Conservation (phyloP, 2,888 invertebrate genomes). For the Stenurella melanura region DNA sequence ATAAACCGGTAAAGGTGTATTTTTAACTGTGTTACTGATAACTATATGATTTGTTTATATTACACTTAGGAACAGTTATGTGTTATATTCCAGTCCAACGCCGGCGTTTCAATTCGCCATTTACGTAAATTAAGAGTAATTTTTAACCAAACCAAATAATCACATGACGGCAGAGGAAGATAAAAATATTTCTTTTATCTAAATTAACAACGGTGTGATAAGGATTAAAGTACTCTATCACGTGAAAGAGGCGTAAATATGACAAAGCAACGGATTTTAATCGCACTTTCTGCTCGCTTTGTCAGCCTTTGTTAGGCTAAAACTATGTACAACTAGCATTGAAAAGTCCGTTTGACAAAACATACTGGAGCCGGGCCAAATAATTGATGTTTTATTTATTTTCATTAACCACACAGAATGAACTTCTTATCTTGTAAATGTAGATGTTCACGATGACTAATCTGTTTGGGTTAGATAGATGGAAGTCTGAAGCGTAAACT, state of each 20-base stretch:
- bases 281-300: not conserved
- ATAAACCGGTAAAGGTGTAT: conserved; percentile 27
- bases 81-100: conserved; percentile 18
- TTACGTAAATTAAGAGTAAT: conserved; percentile 12
- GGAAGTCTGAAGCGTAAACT: not conserved
- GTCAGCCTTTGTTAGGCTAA: not conserved
- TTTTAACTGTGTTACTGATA: conserved; percentile 37
- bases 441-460: conserved; percentile 46
- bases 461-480: conserved; percentile 49
- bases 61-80: conserved; percentile 15
- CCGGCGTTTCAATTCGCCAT: conserved; percentile 10
- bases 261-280: not conserved
- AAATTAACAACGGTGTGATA: conserved; percentile 31
- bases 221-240: conserved; percentile 23
- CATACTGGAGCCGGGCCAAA: conserved; percentile 36
- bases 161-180: conserved; percentile 30
- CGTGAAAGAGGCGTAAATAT: conserved; percentile 27
- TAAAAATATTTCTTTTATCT: conserved; percentile 31
- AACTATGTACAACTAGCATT: conserved; percentile 33
- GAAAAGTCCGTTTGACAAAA: conserved; percentile 34
- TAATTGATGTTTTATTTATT: conserved; percentile 48
- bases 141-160: conserved; percentile 6
- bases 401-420: conserved; percentile 43
- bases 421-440: conserved; percentile 33
- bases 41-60: conserved; percentile 38